Conservation (phyloP, 2,797 vertebrate genomes). For the Mormyrops boulengeri region DNA sequence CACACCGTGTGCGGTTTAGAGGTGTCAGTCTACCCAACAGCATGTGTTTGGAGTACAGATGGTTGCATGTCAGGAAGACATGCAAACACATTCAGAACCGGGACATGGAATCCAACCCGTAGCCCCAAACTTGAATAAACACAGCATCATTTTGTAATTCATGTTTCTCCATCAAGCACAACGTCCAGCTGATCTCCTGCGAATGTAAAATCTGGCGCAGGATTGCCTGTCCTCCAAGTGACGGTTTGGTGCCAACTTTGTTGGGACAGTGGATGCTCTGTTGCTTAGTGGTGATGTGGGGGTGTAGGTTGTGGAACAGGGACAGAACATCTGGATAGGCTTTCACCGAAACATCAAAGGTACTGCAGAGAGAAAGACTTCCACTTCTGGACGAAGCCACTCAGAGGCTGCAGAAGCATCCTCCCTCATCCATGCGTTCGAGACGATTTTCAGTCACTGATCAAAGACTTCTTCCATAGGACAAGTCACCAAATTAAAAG, state of each 20-base stretch:
- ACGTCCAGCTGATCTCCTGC: neutral
- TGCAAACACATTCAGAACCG: neutral
- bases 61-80: neutral
- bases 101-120: neutral
- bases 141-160: neutral
- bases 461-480: conserved; percentile 52
- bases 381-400: neutral
- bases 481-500: conserved; percentile 27
- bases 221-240: neutral
- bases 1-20: neutral
- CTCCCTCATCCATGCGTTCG: neutral
- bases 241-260: neutral
- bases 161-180: neutral
- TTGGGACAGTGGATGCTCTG: neutral
- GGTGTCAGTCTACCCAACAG: neutral
- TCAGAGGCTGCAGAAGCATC: neutral
- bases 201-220: neutral
- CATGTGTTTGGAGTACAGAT: neutral
- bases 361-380: neutral
- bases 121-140: neutral
- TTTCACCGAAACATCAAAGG: neutral
- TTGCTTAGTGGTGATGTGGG: neutral
- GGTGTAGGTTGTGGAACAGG: neutral
- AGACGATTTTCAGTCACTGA: conserved; percentile 44
- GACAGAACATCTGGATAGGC: conserved; percentile 1